Conservation (phyloP, 2,888 invertebrate genomes). For the Caenorhabditis drosophilae region DNA sequence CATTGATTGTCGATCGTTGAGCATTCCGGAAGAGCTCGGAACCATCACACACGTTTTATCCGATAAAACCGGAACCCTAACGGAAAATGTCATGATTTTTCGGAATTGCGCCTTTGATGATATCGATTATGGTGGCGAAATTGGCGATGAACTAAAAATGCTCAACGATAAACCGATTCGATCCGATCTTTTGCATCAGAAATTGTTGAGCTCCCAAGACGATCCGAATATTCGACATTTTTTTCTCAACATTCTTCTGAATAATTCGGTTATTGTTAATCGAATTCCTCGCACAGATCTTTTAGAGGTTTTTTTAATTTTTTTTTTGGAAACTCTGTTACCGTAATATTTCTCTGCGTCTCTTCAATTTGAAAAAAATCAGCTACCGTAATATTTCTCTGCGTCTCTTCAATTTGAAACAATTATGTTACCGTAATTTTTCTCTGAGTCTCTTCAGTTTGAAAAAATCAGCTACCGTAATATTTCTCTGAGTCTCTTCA, state of each 20-base stretch:
- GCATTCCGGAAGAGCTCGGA: conserved; percentile 86
- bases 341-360: no score
- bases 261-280: conserved; percentile 94
- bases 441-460: no score
- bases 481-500: background rate
- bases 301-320: conserved; percentile 37
- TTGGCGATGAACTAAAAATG: background rate
- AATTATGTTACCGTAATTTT: no score
- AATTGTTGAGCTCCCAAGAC: conserved; percentile 11
- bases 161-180: conserved; percentile 18
- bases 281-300: conserved; percentile 78
- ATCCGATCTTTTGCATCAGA: conserved; percentile 11
- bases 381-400: background rate
- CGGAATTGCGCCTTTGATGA: conserved; percentile 76
- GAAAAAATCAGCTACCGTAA: no score
- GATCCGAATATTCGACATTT: background rate
- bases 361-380: no score
- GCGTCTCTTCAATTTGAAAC: background rate
- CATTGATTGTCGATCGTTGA: conserved; percentile 78
- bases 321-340: no score
- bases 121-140: conserved; percentile 36
- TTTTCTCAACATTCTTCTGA: conserved; percentile 73
- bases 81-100: conserved; percentile 97
- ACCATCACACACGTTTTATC: conserved; percentile 58
- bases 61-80: conserved; percentile 77